Percentiles rank a stretch among this genome's conserved stretches.
Evolutionary conservation across 2,797 vertebrate species (phyloP).

Genomic region (Thamnophis elegans): DNA sequence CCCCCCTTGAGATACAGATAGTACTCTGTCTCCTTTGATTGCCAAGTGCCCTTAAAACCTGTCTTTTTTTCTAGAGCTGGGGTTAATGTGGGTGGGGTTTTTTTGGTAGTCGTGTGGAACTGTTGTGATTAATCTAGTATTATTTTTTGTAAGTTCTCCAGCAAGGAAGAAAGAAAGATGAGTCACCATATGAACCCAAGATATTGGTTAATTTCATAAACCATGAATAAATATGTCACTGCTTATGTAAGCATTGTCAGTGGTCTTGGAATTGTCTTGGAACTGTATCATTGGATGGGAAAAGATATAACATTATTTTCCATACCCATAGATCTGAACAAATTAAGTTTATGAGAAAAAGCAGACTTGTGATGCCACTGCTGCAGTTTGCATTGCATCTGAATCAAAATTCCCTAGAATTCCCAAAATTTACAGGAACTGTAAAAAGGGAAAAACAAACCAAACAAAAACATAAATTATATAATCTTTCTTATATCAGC

Average conservation of each 20-base stretch:
- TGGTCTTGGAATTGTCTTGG: neutral
- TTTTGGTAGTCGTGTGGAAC: neutral
- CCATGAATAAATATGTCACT: neutral
- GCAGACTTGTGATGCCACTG: neutral
- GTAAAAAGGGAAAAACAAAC: neutral
- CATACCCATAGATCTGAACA: neutral
- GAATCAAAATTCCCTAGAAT: constrained; percentile 32
- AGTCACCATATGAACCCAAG: neutral
- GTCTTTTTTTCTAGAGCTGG: neutral
- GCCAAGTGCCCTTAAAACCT: neutral
- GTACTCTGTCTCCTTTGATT: neutral
- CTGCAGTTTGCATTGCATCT: constrained; percentile 13
- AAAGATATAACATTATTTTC: neutral
- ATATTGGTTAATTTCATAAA: neutral
- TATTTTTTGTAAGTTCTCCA: neutral
- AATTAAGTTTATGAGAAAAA: neutral
- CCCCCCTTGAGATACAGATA: neutral
- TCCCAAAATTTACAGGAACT: constrained; percentile 6
- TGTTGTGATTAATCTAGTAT: neutral
- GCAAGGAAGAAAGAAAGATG: neutral
- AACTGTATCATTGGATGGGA: neutral
- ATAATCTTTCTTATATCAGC: neutral
- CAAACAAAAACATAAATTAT: constrained; percentile 16
- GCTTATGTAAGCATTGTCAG: neutral
- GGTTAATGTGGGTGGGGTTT: neutral